phyloP scores from a whole-genome alignment of 2,888 invertebrate genomes.

The Tetanocera ferruginea region DNA sequence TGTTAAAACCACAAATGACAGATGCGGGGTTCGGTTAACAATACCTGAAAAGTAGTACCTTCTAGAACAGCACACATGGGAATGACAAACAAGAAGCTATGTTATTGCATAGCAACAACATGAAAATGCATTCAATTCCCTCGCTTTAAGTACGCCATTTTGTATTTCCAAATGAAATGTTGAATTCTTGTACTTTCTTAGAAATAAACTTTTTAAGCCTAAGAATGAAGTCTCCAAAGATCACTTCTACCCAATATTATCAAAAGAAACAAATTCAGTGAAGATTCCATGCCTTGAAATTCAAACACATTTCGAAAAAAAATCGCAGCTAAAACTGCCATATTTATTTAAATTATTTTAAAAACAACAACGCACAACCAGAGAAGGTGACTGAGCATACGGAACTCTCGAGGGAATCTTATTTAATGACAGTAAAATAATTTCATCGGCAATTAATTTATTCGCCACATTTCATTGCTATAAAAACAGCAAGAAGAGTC shows the following conservation, averaged over 20 bases:
- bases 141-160: too few species aligned
- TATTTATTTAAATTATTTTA: slow-evolving; percentile 24
- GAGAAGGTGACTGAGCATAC: not conserved
- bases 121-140: not conserved
- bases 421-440: slow-evolving; percentile 41
- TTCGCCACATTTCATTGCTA: slow-evolving; percentile 33
- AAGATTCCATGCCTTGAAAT: too few species aligned
- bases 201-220: too few species aligned
- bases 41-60: not conserved
- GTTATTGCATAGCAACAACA: not conserved
- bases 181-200: too few species aligned
- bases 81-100: not conserved
- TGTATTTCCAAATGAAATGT: too few species aligned
- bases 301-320: too few species aligned
- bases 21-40: not conserved
- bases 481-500: slow-evolving; percentile 8
- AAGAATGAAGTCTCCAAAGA: too few species aligned
- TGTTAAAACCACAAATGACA: not conserved
- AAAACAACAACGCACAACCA: not conserved
- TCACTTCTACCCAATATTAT: too few species aligned
- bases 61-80: not conserved
- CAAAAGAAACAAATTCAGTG: too few species aligned
- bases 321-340: too few species aligned
- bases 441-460: slow-evolving; percentile 41
- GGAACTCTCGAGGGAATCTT: slow-evolving; percentile 13